Base-by-base conservation (phyloP, 2,797 vertebrate genomes). In the Pitangus sulphuratus region DNA sequence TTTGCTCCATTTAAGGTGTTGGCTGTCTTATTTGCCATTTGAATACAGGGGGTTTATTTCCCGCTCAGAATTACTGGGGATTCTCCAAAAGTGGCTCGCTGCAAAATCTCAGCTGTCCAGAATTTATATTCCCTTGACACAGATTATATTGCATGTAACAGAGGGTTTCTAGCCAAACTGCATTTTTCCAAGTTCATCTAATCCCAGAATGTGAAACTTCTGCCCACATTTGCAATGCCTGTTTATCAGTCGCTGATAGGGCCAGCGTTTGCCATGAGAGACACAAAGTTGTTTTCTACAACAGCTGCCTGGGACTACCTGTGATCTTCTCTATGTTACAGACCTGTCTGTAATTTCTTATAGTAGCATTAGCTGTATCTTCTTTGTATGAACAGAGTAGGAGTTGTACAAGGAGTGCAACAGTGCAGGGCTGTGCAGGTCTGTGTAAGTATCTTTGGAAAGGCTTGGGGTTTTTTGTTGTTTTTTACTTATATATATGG, bases 41-140 rank as follows among this genome's bases (percentile, higher is more conserved):
- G 28, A 79, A 89, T 35, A 44, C 1, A 16, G 9, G 18, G 11
- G 4, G 25, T 89, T 84, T 39, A 25, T 19, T 90, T 88, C 39
- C 44, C 15, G 15, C 12, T 56, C 12, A 13, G 12, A 87, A 45
- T 70, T 54, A 30, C 35, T 74, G 20, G 84, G 54, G 21, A 14
- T 84, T 90, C 35, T 88, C 54, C 47, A 65, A 0, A 12, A 2
- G 1, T 60, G 69, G 18, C 30, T 79, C 3, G 0, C 45, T 56
- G 44, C 10, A 51, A 88, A 69, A 48, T 82, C 44, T 75, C 74
- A 79, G 2, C 35, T 82, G 20, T 35, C 87, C 17, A 22, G 39
- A 39, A 26, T 83, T 71, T 15, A 0, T 35, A 26, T 74, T 77
- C 81, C 11, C 22, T 61, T 81, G 47, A 21, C 37, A 45, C 25